Conservation (phyloP, 1,140 invertebrate species). For the Drosophila micromelanica region DNA sequence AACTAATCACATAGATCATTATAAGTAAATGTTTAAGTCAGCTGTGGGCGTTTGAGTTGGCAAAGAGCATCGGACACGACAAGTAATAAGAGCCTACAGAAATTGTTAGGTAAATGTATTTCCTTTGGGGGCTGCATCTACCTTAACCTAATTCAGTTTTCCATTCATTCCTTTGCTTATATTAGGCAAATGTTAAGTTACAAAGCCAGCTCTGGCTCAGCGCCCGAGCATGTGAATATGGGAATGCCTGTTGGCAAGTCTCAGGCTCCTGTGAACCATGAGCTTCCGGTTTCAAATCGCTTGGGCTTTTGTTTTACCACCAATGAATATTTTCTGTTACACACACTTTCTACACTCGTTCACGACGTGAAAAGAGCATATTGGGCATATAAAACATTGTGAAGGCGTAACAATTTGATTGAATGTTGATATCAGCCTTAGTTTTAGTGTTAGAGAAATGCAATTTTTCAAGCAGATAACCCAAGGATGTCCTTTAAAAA, state of each 20-base stretch:
- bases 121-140: background rate
- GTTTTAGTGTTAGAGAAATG: too few species aligned
- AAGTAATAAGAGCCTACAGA: constrained; percentile 7
- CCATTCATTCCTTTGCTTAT: constrained; percentile 4
- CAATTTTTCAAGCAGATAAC: too few species aligned
- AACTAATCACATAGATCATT: constrained; percentile 65
- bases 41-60: constrained; percentile 26
- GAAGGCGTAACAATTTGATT: too few species aligned
- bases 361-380: too few species aligned
- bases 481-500: too few species aligned
- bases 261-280: background rate
- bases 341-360: constrained; percentile 33
- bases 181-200: constrained; percentile 8
- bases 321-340: constrained; percentile 28
- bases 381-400: too few species aligned
- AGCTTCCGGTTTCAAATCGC: constrained; percentile 9
- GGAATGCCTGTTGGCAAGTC: background rate
- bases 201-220: too few species aligned
- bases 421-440: too few species aligned
- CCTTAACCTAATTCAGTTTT: constrained; percentile 14
- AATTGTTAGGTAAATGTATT: constrained; percentile 12
- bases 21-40: constrained; percentile 61
- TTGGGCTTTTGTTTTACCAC: constrained; percentile 17
- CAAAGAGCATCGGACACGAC: constrained; percentile 15
- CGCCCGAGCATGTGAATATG: background rate